A percentile compares a stretch with the other conserved stretches of the same genome.
These are phyloP conservation scores for Dendronephthya gigantea DNA, from an alignment of 64 coral and sea anemone genomes.

Conservation along the genomic window DNA sequence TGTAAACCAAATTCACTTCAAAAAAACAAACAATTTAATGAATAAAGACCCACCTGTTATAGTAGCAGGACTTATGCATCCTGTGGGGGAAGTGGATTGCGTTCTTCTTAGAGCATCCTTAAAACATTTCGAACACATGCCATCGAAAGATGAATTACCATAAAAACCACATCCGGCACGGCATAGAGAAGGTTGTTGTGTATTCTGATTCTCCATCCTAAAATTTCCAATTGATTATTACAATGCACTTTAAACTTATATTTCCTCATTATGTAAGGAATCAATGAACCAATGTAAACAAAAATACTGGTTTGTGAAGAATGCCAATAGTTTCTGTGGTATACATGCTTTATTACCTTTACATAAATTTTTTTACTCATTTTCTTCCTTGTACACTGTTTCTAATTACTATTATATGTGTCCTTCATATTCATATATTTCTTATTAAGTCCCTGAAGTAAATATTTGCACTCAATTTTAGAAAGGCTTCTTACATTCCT, in stretches of 20 bases:
- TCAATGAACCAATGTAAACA: neutral
- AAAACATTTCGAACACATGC: conserved; percentile 97
- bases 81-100: conserved; percentile 36
- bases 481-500: too few relatives aligned
- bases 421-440: too few relatives aligned
- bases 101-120: conserved; percentile 91
- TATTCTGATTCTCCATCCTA: conserved; percentile 30
- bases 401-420: too few relatives aligned
- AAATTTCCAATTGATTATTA: neutral
- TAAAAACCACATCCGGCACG: conserved; percentile 95
- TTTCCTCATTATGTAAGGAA: neutral
- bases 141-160: conserved; percentile 82
- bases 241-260: neutral
- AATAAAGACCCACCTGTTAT: neutral
- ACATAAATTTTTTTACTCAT: too few relatives aligned
- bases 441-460: too few relatives aligned
- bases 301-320: neutral
- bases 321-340: too few relatives aligned
- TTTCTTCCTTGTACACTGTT: too few relatives aligned
- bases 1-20: neutral
- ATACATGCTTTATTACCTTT: too few relatives aligned
- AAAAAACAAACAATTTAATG: neutral
- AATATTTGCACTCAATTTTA: too few relatives aligned
- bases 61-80: neutral
- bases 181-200: conserved; percentile 77